Evolutionary conservation across 2,113 vertebrate genomes (phyloP), one percentile per base, ranked within the genome.

Genomic region (Platichthys stellatus): DNA sequence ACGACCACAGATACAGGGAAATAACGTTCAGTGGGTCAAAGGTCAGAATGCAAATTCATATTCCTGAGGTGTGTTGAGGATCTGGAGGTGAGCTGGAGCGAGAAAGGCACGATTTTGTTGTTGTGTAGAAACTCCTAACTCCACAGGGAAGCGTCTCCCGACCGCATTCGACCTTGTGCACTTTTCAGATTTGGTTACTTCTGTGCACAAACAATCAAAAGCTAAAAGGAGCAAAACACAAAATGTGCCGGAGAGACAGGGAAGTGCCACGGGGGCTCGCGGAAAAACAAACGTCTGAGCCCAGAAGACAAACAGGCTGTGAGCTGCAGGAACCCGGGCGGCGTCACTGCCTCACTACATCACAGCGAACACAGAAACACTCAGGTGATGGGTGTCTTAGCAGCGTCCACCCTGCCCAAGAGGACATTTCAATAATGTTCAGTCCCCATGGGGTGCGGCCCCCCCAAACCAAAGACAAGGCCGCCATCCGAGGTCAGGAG

Each of bases 341-440:
- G 72, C 2, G 24, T 63, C 64, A 74, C 43, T 54, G 63, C 11
- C 17, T 74, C 58, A 1, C 53, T 81, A 49, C 61, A 71, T 83
- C 69, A 80, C 49, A 58, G 53, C 79, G 51, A 57, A 68, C 61
- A 31, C 15, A 71, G 28, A 76, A 77, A 57, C 59, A 3, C 59
- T 11, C 40, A 79, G 53, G 79, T n/a, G 40, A 63, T 66, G 62
- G 56, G 54, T 71, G 51, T 83, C 13, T 70, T 12, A 15, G 23
- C 26, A 78, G 77, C 77, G 35, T 87, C 53, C 54, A 17, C 18
- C 74, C 4, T 54, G 51, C 70, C 31, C 20, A 0, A 23, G 43
- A 0, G 73, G 67, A 86, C 83, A 71, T 85, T 79, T 83, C 71
- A 78, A 62, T 72, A 61, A 66, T 57, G 66, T 67, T 62, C 3